Conservation (phyloP, 2,797 vertebrate genomes). For the Fringilla coelebs region DNA sequence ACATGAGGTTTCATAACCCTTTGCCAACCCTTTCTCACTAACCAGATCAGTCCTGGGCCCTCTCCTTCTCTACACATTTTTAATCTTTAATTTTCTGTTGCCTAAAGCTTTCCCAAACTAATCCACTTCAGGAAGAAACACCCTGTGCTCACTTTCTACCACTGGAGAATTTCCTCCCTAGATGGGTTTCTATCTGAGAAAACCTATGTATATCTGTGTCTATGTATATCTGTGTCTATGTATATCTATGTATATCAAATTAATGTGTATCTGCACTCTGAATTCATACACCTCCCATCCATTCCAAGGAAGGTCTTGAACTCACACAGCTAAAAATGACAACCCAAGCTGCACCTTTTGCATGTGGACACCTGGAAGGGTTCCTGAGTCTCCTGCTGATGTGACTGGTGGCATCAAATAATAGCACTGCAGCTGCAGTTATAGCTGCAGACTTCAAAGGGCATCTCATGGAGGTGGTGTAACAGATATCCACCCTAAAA, state of each 20-base stretch:
- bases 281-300: neutral
- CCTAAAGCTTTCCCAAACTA: conserved; percentile 12
- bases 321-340: neutral
- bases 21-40: conserved; percentile 35
- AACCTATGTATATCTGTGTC: too few species aligned
- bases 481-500: neutral
- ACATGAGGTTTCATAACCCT: conserved; percentile 53
- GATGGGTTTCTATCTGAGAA: neutral
- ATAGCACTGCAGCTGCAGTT: neutral
- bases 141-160: neutral
- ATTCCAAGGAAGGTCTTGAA: neutral
- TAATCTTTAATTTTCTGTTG: neutral
- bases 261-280: neutral
- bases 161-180: neutral
- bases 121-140: neutral
- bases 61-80: neutral
- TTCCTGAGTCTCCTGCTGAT: neutral
- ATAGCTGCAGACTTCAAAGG: neutral
- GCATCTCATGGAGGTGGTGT: neutral
- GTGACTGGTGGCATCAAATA: neutral
- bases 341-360: neutral
- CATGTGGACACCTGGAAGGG: neutral
- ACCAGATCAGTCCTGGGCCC: neutral
- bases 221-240: too few species aligned
- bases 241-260: too few species aligned